Base-by-base conservation (phyloP, 2,888 invertebrate genomes). In the Synanthedon vespiformis region DNA sequence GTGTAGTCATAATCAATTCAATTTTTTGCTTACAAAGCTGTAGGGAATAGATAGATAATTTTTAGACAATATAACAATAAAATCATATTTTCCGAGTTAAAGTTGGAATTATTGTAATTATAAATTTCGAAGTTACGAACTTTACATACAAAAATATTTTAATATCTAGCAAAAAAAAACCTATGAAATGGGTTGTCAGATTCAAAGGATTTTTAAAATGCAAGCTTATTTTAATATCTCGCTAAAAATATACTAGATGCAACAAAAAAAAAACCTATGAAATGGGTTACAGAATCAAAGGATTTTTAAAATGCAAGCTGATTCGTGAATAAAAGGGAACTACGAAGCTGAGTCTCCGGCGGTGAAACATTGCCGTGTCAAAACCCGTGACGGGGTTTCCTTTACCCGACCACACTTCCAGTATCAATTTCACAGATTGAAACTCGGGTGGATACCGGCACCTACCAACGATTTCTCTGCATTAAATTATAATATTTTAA, bases 301-400 rank as follows among this genome's bases (percentile, higher is more conserved):
- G 51, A 65, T 72, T 70, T 22, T 57, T 67, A 70, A 70, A 73
- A 75, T 72, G 75, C 76, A 75, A 74, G 66, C 66, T 74, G 73
- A 72, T 74, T 67, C 62, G 64, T 61, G 67, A 69, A 73, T 74
- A 72, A 74, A 73, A 68, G 52, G 68, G 72, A 70, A 67, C 67
- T 68, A 68, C 74, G 62, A 65, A 62, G 54, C 51, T 18, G 51
- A 40, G 54, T 60, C 60, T 60, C 51, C 53, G 55, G 59, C 63
- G 58, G 66, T 78, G 80, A 80, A 79, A 78, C 74, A 79, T 80
- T 79, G 72, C 68, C 58, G 64, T 71, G 80, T 76, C 78, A 68
- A 60, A 58, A 52, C 52, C 59, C 60, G 64, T 74, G 79, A 74
- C 77, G 65, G 64, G 63, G 54, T 58, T 60, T 64, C 63, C 62